Percentiles rank a stretch among this genome's conserved stretches.
These are phyloP conservation scores for Kryptolebias ocellatus DNA, from an alignment of 2,797 vertebrate species.

Conservation along the genomic window DNA sequence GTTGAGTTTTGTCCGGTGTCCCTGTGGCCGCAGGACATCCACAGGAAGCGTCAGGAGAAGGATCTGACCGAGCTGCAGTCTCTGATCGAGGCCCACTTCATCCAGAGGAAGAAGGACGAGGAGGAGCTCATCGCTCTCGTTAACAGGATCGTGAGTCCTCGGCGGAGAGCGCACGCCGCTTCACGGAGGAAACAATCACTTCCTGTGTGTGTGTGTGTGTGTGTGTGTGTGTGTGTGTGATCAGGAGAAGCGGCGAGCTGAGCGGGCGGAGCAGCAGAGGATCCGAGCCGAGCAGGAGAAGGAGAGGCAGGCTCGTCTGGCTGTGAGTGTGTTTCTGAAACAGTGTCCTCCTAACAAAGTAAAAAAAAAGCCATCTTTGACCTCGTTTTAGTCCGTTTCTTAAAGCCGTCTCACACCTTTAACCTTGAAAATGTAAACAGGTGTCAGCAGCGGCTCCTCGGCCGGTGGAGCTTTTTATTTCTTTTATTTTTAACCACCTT, in stretches of 20 bases:
- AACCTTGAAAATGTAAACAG: no score
- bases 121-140: constrained; percentile 79
- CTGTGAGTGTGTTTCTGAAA: no score
- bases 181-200: constrained; percentile 36
- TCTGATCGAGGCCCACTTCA: constrained; percentile 80
- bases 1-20: background rate
- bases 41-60: constrained; percentile 81
- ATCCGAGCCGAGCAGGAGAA: constrained; percentile 78
- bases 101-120: constrained; percentile 82
- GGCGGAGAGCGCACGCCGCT: constrained; percentile 24
- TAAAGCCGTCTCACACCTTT: no score
- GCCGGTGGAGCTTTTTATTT: no score
- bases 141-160: constrained; percentile 79
- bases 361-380: no score
- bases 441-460: no score
- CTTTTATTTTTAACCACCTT: no score
- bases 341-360: no score
- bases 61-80: constrained; percentile 79
- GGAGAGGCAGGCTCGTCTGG: constrained; percentile 75
- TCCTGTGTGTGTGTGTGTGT: constrained; percentile 32
- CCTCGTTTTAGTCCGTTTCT: no score
- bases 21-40: constrained; percentile 74
- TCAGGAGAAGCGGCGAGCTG: constrained; percentile 81
- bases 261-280: constrained; percentile 80
- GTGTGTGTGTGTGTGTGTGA: constrained; percentile 25